These are phyloP conservation scores for Odontomachus brunneus DNA, from an alignment of 1,140 invertebrate genomes.

Conservation along the genomic window DNA sequence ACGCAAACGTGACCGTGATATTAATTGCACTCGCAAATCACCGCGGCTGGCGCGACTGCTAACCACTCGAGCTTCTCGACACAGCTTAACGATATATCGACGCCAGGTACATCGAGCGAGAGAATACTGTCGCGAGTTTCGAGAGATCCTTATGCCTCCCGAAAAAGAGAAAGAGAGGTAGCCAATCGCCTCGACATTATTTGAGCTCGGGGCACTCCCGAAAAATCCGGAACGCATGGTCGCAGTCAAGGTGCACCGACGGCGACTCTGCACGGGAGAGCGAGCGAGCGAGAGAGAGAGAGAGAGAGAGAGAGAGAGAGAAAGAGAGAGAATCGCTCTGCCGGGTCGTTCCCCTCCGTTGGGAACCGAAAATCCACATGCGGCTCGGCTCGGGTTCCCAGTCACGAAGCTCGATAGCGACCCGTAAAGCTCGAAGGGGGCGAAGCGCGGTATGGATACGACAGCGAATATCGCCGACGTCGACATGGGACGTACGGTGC, in stretches of 20 bases:
- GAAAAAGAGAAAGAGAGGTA: neutral
- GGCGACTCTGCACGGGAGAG: too few species aligned
- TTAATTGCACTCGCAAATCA: neutral
- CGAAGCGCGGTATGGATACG: slow-evolving; percentile 65
- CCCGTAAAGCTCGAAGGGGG: slow-evolving; percentile 64
- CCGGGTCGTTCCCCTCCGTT: slow-evolving; percentile 54
- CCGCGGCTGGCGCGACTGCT: neutral
- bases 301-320: neutral
- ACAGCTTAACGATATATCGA: too few species aligned
- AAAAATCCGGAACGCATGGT: slow-evolving; percentile 39
- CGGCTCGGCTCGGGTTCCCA: slow-evolving; percentile 58
- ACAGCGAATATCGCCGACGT: slow-evolving; percentile 70
- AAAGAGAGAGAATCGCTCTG: too few species aligned
- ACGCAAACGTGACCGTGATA: neutral
- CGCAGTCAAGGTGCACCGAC: slow-evolving; percentile 32
- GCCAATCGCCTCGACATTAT: neutral
- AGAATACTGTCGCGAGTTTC: neutral
- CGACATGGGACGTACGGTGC: slow-evolving; percentile 58
- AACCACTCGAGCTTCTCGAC: neutral
- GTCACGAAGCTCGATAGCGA: slow-evolving; percentile 70
- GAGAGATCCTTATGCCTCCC: neutral
- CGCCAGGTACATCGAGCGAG: too few species aligned
- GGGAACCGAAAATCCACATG: slow-evolving; percentile 67
- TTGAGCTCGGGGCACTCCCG: neutral
- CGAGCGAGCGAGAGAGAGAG: neutral